phyloP scores from a whole-genome alignment of 2,888 invertebrate species.

The Aplocera efformata region DNA sequence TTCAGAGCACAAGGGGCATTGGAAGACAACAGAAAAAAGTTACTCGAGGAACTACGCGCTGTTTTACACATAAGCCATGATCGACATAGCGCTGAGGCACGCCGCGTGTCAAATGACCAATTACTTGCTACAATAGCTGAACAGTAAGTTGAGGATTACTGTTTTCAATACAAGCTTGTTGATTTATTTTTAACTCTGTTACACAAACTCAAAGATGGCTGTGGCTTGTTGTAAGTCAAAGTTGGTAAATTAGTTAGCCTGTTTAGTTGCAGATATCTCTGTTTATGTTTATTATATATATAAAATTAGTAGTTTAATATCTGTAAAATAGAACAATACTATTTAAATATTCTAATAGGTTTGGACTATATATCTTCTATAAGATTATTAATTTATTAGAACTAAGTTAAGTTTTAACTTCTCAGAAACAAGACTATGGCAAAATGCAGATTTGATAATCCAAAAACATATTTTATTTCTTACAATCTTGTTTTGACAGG shows the following conservation, averaged over 20 bases:
- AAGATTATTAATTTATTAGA: too few relatives aligned
- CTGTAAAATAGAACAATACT: too few relatives aligned
- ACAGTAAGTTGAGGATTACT: slow-evolving; percentile 83
- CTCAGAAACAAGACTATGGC: too few relatives aligned
- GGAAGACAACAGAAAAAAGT: slow-evolving; percentile 89
- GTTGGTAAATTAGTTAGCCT: slow-evolving; percentile 31
- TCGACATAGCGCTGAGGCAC: slow-evolving; percentile 94
- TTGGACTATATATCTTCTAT: too few relatives aligned
- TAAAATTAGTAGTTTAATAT: slow-evolving; percentile 21
- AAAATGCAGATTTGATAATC: too few relatives aligned
- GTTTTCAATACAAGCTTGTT: slow-evolving; percentile 41
- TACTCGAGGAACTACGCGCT: slow-evolving; percentile 90
- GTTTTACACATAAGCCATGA: slow-evolving; percentile 93
- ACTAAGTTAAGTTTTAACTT: too few relatives aligned
- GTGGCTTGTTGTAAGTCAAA: slow-evolving; percentile 45
- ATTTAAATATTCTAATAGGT: too few relatives aligned
- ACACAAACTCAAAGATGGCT: slow-evolving; percentile 69
- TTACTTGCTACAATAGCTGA: slow-evolving; percentile 93
- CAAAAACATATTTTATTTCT: too few relatives aligned
- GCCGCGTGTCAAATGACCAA: slow-evolving; percentile 95
- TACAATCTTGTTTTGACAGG: slow-evolving; percentile 42
- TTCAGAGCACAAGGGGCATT: slow-evolving; percentile 95
- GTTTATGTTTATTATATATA: slow-evolving; percentile 27
- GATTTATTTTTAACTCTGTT: slow-evolving; percentile 66
- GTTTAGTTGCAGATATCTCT: slow-evolving; percentile 21